phyloP scores from a whole-genome alignment of 2,797 vertebrate genomes.

The Danio jaintianensis region DNA sequence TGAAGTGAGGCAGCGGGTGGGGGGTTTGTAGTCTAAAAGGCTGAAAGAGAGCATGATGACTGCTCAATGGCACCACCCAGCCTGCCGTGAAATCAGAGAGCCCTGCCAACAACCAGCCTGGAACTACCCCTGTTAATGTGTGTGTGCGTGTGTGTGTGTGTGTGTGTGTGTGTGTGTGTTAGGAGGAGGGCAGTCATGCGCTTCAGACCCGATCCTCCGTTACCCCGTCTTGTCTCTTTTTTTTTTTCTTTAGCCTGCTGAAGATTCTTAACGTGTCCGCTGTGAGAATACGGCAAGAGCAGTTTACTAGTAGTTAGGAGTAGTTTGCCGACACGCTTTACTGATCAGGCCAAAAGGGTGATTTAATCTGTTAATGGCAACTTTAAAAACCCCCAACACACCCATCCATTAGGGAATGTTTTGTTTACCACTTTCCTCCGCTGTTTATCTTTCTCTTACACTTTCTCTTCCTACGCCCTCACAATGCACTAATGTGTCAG shows the following conservation, averaged over 20 bases:
- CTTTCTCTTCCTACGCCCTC: constrained; percentile 29
- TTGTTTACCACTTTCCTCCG: constrained; percentile 51
- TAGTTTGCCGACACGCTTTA: constrained; percentile 64
- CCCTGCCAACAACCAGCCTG: constrained; percentile 72
- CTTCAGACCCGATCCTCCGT: constrained; percentile 39
- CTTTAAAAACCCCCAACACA: constrained; percentile 58
- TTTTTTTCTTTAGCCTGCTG: constrained; percentile 27
- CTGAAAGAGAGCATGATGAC: constrained; percentile 76
- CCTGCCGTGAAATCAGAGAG: constrained; percentile 78
- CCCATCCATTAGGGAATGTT: constrained; percentile 60
- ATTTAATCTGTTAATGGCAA: constrained; percentile 67
- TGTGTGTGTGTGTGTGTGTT: constrained; percentile 47
- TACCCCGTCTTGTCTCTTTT: constrained; percentile 34
- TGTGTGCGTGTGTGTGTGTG: constrained; percentile 49
- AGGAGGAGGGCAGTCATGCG: constrained; percentile 57
- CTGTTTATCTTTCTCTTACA: constrained; percentile 24
- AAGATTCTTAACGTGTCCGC: constrained; percentile 29
- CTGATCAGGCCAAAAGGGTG: constrained; percentile 63
- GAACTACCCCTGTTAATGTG: constrained; percentile 66
- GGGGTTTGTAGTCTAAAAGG: constrained; percentile 60
- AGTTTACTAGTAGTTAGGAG: constrained; percentile 65
- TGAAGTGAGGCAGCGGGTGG: constrained; percentile 57
- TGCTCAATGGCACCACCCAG: constrained; percentile 74
- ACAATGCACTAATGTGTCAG: constrained; percentile 29
- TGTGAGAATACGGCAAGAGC: constrained; percentile 48